Conservation (phyloP, 2,113 vertebrate genomes). For the Stomatorhinus ivindoensis region DNA sequence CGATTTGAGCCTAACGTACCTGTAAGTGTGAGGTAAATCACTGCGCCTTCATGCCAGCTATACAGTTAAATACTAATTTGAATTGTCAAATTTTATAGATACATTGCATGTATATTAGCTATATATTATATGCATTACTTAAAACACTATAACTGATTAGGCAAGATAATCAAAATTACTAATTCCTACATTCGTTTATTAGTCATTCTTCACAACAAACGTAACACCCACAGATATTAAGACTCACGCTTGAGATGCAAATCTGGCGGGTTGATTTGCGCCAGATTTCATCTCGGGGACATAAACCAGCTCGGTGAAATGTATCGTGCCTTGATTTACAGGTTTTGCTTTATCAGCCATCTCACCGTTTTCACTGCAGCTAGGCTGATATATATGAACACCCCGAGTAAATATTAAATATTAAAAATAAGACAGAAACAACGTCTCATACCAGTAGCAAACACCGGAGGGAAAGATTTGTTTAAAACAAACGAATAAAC, state of each 20-base stretch:
- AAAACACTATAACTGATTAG: background rate
- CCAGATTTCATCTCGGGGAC: background rate
- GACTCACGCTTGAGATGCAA: background rate
- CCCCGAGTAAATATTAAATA: background rate
- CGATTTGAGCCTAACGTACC: background rate
- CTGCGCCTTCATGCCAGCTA: background rate
- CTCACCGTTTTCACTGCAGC: background rate
- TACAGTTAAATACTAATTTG: background rate
- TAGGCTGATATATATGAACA: background rate
- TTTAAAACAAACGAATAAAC: background rate
- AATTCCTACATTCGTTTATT: background rate
- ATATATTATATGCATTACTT: background rate
- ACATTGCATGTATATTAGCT: background rate
- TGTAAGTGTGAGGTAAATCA: background rate
- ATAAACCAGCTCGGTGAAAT: background rate
- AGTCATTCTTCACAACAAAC: background rate
- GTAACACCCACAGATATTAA: background rate
- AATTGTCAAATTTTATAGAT: background rate
- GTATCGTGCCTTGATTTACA: background rate
- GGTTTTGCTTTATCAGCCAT: background rate
- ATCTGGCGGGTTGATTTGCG: background rate
- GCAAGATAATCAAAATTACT: background rate
- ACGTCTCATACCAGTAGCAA: background rate
- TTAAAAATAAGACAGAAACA: background rate
- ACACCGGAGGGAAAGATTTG: background rate